Evolutionary conservation across 1,140 invertebrate species (phyloP).

Genomic region (Eufriesea mexicana): DNA sequence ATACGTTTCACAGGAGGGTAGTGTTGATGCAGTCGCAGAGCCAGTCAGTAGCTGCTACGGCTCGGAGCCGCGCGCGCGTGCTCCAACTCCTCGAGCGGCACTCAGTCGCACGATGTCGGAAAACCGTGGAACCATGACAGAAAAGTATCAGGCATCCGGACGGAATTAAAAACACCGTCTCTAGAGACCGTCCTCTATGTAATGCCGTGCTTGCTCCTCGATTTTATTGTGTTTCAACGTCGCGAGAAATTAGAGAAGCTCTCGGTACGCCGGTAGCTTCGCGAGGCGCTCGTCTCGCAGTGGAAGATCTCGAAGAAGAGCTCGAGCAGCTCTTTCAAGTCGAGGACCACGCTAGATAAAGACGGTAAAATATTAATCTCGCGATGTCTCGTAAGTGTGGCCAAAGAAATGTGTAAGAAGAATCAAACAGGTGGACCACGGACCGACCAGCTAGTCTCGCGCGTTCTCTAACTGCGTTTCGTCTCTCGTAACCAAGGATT

Average conservation of each 20-base stretch:
- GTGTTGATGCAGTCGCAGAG: slow-evolving; percentile 72
- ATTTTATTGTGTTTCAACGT: not conserved
- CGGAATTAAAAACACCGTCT: not conserved
- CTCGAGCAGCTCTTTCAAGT: not conserved
- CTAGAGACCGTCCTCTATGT: no score
- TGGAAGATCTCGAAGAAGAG: not conserved
- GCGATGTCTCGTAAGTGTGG: not conserved
- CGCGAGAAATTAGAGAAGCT: not conserved
- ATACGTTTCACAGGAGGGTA: slow-evolving; percentile 68
- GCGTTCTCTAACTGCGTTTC: not conserved
- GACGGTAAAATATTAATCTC: not conserved
- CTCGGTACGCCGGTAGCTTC: no score
- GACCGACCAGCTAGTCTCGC: not conserved
- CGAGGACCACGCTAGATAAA: not conserved
- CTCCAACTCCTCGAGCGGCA: slow-evolving; percentile 30
- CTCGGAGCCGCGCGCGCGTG: slow-evolving; percentile 69
- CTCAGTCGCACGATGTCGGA: not conserved
- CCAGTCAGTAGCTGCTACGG: slow-evolving; percentile 74
- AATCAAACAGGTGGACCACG: slow-evolving; percentile 58
- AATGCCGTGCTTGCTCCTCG: not conserved
- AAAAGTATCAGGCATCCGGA: slow-evolving; percentile 24
- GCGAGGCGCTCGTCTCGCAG: no score
- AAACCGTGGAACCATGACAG: slow-evolving; percentile 31
- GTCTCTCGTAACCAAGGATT: not conserved
- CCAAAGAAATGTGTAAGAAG: slow-evolving; percentile 40